phyloP scores from a whole-genome alignment of 1,140 invertebrate genomes.

The Notospermus geniculatus region DNA sequence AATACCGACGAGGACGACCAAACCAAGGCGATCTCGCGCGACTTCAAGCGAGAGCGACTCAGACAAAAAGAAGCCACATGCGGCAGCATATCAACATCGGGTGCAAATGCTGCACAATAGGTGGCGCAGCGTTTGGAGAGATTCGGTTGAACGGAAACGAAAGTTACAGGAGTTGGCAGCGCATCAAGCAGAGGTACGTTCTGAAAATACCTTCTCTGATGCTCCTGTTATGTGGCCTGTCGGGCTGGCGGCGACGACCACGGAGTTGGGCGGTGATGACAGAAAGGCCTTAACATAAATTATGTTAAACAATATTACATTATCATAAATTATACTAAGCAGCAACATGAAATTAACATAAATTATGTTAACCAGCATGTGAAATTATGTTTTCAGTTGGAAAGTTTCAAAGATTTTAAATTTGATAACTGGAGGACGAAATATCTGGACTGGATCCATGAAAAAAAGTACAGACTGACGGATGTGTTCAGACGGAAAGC shows the following conservation, averaged over 20 bases:
- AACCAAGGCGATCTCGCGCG: background rate
- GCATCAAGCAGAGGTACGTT: conserved; percentile 75
- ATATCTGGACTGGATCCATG: conserved; percentile 98
- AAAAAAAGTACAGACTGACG: conserved; percentile 96
- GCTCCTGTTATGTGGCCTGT: no score
- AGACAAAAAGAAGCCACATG: background rate
- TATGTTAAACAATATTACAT: no score
- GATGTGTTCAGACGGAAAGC: conserved; percentile 99
- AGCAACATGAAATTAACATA: background rate
- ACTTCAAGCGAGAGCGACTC: background rate
- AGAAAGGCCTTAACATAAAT: no score
- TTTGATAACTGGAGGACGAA: conserved; percentile 95
- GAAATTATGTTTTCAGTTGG: conserved; percentile 34
- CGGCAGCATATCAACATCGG: conserved; percentile 53
- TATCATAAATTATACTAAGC: no score
- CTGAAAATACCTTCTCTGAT: no score
- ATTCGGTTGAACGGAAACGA: conserved; percentile 93
- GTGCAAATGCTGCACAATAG: conserved; percentile 91
- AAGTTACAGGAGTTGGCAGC: conserved; percentile 87
- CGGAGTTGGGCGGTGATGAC: no score
- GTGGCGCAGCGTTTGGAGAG: conserved; percentile 94
- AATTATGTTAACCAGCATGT: background rate
- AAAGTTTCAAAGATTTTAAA: conserved; percentile 84
- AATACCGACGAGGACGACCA: background rate
- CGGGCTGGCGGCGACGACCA: no score